A percentile compares a stretch with the other conserved stretches of the same genome.
Conservation (phyloP, 1,140 invertebrate species). For the Drosophila insularis region DNA sequence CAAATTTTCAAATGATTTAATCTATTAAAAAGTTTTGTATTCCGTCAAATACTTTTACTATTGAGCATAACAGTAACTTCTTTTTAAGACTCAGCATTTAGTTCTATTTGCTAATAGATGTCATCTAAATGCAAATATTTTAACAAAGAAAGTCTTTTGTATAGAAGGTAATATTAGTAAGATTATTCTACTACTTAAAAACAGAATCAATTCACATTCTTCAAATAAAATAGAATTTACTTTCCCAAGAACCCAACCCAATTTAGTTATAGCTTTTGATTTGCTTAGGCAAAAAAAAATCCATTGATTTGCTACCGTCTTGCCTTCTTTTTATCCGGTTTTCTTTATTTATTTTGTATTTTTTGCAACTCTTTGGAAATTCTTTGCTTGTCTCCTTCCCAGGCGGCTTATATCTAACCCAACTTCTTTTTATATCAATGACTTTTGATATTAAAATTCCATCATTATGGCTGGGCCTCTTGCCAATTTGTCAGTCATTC, state of each 20-base stretch:
- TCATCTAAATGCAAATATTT: not conserved
- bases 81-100: not conserved
- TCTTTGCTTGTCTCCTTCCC: constrained; percentile 15
- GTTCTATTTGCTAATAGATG: not conserved
- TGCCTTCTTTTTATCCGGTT: not conserved
- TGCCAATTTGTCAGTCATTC: constrained; percentile 65
- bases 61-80: not conserved
- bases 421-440: constrained; percentile 25
- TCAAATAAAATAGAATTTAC: not conserved
- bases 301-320: constrained; percentile 29
- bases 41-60: not conserved
- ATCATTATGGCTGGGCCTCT: constrained; percentile 26
- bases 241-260: not conserved
- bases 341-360: not conserved
- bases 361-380: constrained; percentile 7
- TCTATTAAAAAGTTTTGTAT: too few relatives aligned
- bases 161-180: too few relatives aligned
- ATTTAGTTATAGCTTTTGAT: not conserved
- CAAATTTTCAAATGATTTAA: too few relatives aligned
- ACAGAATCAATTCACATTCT: too few relatives aligned
- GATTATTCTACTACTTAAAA: too few relatives aligned
- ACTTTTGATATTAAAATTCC: constrained; percentile 28
- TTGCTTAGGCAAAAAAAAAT: not conserved
- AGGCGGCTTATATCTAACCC: constrained; percentile 7
- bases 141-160: not conserved